These are phyloP conservation scores for Pseudopleuronectes americanus DNA, from an alignment of 2,797 vertebrate genomes.

Conservation along the genomic window DNA sequence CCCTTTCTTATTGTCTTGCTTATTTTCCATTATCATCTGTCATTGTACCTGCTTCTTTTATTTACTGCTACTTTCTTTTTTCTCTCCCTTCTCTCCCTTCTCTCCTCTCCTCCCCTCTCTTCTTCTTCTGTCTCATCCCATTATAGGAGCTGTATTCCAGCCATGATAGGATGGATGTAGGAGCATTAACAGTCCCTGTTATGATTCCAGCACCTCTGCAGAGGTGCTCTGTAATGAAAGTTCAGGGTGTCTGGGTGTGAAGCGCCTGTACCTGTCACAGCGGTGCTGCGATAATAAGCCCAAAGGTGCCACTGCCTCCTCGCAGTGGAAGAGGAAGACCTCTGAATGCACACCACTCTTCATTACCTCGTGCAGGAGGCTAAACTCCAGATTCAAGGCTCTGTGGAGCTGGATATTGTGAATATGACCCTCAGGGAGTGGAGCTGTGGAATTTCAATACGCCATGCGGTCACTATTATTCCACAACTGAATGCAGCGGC, in stretches of 20 bases:
- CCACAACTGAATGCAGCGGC: constrained; percentile 80
- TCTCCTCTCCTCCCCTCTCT: constrained; percentile 13
- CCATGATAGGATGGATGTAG: constrained; percentile 57
- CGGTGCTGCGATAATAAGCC: constrained; percentile 71
- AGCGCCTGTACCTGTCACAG: constrained; percentile 71
- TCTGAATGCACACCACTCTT: constrained; percentile 66
- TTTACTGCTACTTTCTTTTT: constrained; percentile 7
- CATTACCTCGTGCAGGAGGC: constrained; percentile 74
- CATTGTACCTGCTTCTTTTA: constrained; percentile 46
- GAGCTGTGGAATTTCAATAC: constrained; percentile 73
- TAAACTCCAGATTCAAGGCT: constrained; percentile 69
- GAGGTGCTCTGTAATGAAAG: constrained; percentile 70
- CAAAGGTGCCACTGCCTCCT: constrained; percentile 72
- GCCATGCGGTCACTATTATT: constrained; percentile 74
- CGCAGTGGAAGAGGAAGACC: constrained; percentile 52
- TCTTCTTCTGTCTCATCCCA: constrained; percentile 35
- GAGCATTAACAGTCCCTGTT: constrained; percentile 74
- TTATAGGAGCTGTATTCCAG: constrained; percentile 46
- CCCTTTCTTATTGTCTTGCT: constrained; percentile 45
- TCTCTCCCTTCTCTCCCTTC: constrained; percentile 11
- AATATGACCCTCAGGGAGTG: constrained; percentile 74
- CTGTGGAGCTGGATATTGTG: constrained; percentile 67
- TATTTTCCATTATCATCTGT: constrained; percentile 45
- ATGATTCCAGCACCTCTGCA: constrained; percentile 65
- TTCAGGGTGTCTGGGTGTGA: constrained; percentile 64